A percentile compares a stretch with the other conserved stretches of the same genome.
phyloP scores from a whole-genome alignment of 92 coral and sea anemone genomes.

The Blastomussa wellsi region DNA sequence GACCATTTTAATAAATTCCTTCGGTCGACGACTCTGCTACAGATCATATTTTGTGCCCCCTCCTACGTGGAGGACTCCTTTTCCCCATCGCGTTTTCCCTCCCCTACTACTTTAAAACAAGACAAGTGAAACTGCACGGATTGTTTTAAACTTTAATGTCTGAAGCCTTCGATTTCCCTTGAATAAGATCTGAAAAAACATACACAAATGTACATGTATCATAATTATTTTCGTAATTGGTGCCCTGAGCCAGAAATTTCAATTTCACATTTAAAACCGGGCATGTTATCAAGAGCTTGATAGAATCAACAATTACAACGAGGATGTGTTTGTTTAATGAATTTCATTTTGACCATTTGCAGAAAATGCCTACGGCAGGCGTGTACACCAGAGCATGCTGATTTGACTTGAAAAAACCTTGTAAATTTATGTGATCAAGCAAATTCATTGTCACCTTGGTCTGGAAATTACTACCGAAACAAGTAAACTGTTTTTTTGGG shows the following conservation, averaged over 20 bases:
- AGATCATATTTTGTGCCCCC: too few species aligned
- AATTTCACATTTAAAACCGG: not conserved
- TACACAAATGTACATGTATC: not conserved
- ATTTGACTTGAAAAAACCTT: not conserved
- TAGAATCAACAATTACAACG: not conserved
- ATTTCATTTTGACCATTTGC: not conserved
- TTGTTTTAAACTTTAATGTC: constrained; percentile 8
- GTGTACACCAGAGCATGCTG: not conserved
- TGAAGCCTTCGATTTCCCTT: constrained; percentile 1
- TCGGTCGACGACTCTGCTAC: too few species aligned
- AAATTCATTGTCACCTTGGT: not conserved
- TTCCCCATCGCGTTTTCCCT: too few species aligned
- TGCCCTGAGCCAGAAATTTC: not conserved
- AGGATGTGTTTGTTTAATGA: not conserved
- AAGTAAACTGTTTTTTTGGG: too few species aligned
- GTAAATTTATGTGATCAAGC: not conserved
- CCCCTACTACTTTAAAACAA: not conserved
- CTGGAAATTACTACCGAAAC: not conserved
- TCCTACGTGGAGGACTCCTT: too few species aligned
- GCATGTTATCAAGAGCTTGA: not conserved
- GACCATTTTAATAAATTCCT: too few species aligned
- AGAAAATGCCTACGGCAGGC: not conserved
- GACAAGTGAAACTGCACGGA: not conserved
- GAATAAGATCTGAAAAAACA: not conserved
- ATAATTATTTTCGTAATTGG: constrained; percentile 4